Base-by-base conservation (phyloP, 30 jellyfish, hydroid and myxozoan species). In the Aurelia sp. region DNA sequence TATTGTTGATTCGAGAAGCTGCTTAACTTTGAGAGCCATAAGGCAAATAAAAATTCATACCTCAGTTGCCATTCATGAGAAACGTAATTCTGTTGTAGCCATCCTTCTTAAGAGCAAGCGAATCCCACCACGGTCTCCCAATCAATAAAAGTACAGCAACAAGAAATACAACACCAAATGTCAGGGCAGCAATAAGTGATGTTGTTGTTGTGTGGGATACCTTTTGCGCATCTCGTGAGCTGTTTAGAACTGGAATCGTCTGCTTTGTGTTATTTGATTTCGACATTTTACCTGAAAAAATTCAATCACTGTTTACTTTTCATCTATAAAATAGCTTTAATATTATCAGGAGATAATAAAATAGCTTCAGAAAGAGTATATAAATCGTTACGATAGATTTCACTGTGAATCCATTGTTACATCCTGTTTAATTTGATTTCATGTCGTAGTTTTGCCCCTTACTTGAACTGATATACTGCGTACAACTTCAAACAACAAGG, bases 41-140 rank as follows among this genome's bases (percentile, higher is more conserved):
- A 5, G 7, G 33, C 33, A 27, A 40, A 59, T 59, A 18, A 12
- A 59, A 59, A 59, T 4, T 18, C 69, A 59, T 59, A 59, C 69
- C 69, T 59, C 69, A 59, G 30, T 76, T 88, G 77, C 98, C 98
- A 51, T 93, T 87, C 90, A 93, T 81, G 19, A 93, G 90, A 63
- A 77, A 93, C 51, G 96, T 76, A 30, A 93, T 72, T 48, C 98
- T 91, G 63, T 66, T 87, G 78, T 93, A 93, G 12, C 97, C 98
- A 55, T 87, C 89, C 55, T 89, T 68, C 19, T 86, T 22, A 1
- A 85, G 62, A 20, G 40, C n/a, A 24, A 78, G 3, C 19, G 91
- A 78, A 69, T 93, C 97, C 89, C 92, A 72, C 98, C 98, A 93
- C n/a, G 97, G 91, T 38, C 80, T 77, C 8, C 96, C 91, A 81